Base-by-base conservation (phyloP, 2,113 vertebrate species). In the Marcusenius ussheri region DNA sequence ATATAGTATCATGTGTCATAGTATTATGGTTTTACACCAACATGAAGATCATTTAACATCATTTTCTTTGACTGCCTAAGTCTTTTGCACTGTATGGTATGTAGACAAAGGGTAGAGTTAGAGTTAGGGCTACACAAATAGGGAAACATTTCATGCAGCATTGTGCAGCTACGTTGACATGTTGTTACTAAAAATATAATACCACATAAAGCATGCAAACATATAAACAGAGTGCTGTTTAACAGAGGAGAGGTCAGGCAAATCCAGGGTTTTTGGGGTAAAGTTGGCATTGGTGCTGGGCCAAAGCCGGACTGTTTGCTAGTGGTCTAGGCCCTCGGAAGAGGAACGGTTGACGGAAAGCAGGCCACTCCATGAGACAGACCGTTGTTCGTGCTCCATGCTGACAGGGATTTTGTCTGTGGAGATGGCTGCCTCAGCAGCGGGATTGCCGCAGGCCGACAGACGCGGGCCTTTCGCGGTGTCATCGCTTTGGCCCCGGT, bases 401-500 rank as follows among this genome's bases (percentile, higher is more conserved):
- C 90, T 89, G 93, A 94, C 93, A 92, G 89, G 93, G 93, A 93
- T 92, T 94, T 83, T 93, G 92, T 94, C 91, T 91, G 91, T 39
- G 88, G 80, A 70, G 91, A 93, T 92, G 88, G 94, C 94, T 94
- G 93, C 89, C 90, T 95, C 93, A 94, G 94, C 94, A 95, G 88
- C 62, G 91, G 88, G 42, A 91, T 89, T 46, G 35, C 35, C 91
- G 80, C 90, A 90, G 90, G 90, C 93, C 88, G 93, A 92, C 93
- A 93, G 93, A 93, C 90, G 89, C 92, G 92, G 88, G 92, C 91
- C 92, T 92, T 90, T 92, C 84, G 0, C 91, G 90, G 89, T 91
- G 91, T 91, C 91, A 90, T 90, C 91, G 89, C 91, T 89, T 91
- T 88, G 89, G 91, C 90, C 6, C n/a, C 17, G 58, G 35, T 91